phyloP scores from a whole-genome alignment of 2,113 vertebrate genomes.

The Python bivittatus region DNA sequence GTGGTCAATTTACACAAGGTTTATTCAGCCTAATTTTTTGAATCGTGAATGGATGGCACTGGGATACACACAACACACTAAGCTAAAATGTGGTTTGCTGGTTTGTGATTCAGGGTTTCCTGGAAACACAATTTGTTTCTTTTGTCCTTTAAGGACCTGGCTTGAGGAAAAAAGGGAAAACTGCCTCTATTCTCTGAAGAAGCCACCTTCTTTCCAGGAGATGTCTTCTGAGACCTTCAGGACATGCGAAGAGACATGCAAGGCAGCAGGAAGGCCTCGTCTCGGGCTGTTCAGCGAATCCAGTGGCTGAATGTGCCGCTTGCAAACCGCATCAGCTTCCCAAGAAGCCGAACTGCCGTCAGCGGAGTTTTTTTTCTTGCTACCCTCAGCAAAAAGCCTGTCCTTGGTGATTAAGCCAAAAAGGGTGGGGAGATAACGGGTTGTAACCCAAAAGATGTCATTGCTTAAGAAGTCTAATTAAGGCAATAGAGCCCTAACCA shows the following conservation, averaged over 20 bases:
- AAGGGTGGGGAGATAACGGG: slow-evolving; percentile 1
- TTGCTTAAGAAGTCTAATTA: slow-evolving; percentile 18
- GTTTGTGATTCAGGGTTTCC: neutral
- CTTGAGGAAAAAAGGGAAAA: neutral
- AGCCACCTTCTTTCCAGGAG: neutral
- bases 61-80: neutral
- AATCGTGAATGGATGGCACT: neutral
- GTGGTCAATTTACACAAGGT: neutral
- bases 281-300: neutral
- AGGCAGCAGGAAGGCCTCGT: neutral
- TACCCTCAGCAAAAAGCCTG: neutral
- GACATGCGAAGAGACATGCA: neutral
- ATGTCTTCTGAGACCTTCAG: neutral
- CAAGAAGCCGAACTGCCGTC: neutral
- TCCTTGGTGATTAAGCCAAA: neutral
- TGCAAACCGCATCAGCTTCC: neutral
- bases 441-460: slow-evolving; percentile 20
- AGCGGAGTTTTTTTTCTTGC: neutral
- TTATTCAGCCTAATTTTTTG: neutral
- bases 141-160: neutral
- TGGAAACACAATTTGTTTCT: neutral
- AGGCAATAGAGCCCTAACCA: neutral
- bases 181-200: neutral
- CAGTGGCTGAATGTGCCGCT: neutral
- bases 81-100: neutral